These are phyloP conservation scores for Cerastis rubricosa DNA, from an alignment of 2,888 invertebrate species.

Conservation along the genomic window DNA sequence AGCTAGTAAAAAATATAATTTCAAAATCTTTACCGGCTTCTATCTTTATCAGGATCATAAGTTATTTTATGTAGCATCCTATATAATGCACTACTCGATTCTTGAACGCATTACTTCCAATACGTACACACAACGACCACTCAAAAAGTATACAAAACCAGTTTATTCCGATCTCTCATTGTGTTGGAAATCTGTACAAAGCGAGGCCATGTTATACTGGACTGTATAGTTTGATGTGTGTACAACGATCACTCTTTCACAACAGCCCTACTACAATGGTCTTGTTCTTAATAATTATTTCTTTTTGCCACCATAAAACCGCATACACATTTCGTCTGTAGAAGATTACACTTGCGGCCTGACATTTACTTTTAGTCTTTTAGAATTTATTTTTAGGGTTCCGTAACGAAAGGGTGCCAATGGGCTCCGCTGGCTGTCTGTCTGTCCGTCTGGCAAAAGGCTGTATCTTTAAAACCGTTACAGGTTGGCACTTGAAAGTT, in stretches of 20 bases:
- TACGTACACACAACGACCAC: background rate
- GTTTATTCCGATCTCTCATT: too few relatives aligned
- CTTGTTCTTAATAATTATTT: constrained; percentile 49
- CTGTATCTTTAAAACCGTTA: background rate
- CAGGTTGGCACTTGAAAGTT: background rate
- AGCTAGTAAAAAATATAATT: background rate
- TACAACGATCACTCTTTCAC: background rate
- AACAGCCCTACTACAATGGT: background rate
- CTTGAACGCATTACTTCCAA: constrained; percentile 25
- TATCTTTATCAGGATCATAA: background rate
- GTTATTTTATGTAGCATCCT: constrained; percentile 1
- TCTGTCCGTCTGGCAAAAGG: background rate
- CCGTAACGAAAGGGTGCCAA: background rate
- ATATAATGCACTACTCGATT: background rate
- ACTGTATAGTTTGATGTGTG: too few relatives aligned
- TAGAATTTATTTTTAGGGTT: constrained; percentile 63
- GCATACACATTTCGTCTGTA: constrained; percentile 57
- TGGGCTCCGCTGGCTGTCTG: background rate
- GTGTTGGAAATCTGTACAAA: too few relatives aligned
- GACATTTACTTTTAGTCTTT: constrained; percentile 73
- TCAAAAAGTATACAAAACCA: too few relatives aligned
- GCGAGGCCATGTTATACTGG: too few relatives aligned
- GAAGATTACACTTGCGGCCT: constrained; percentile 72
- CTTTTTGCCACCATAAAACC: constrained; percentile 60
- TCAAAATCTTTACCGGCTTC: background rate